Base-by-base conservation (phyloP, 2,888 invertebrate genomes). In the Sipunculus nudus region DNA sequence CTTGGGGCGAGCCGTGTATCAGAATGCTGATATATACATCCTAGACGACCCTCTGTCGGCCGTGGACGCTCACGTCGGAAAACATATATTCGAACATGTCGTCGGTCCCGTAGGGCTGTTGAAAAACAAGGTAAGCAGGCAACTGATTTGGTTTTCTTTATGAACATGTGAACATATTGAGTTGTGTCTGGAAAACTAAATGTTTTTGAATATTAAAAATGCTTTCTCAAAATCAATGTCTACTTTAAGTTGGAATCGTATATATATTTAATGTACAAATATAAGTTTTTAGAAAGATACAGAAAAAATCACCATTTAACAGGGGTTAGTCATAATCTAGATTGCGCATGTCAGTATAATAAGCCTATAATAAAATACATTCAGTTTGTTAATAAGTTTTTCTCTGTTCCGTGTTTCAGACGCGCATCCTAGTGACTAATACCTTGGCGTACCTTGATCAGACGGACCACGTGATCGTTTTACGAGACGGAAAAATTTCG, bases 41-140 rank as follows among this genome's bases (percentile, higher is more conserved):
- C 47, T 79, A 35, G 79, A 79, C 55, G 79, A 79, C 59, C 79
- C 79, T 1, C 59, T 79, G 8, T 76, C 75, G 40, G 79, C 79
- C 13, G 77, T 79, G 0, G 79, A 79, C 61, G 64, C 77, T 6
- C 79, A 78, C 60, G 79, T 80, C 10, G 75, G 74, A 29, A 59
- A 66, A 21, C 73, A 77, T 60, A 72, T 79, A 31, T 79, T 79
- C 57, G 61, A 71, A 8, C 41, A 76, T 21, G 78, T 78, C 6
- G 66, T 79, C 8, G 76, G 78, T 21, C 72, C 77, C 1, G 63
- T 68, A 2, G 78, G 79, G 5, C 43, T 75, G 1, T 60, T 79
- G 0, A 63, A 61, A 25, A 68, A 74, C 26, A 81, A 79, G 71
- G 77, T 76, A 25, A 35, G 23, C 4, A n/a, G n/a, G n/a, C n/a